Evolutionary conservation across 2,113 vertebrate genomes (phyloP), one percentile per base, ranked within the genome.

Genomic region (Siphamia tubifer): DNA sequence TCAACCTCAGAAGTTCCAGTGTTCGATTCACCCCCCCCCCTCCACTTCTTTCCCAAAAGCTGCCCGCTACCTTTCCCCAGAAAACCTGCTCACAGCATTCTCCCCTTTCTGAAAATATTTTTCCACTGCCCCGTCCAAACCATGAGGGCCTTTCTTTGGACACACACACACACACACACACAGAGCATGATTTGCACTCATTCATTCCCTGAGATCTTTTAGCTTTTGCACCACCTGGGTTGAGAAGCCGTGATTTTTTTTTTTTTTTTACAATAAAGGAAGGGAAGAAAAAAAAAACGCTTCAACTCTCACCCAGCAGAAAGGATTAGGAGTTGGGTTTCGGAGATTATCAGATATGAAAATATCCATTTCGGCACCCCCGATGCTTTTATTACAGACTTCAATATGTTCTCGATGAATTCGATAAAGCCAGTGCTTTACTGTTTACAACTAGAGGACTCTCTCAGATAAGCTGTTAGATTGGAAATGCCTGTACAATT

Each of bases 91-190:
- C 39, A 13, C 63, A 68, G 76, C 60, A 64, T 76, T 89, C 85
- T 89, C 81, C 75, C 63, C 62, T 74, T 81, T 77, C 69, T 52
- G 51, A 70, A 87, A 88, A 88, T 79, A 82, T 88, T 89, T 91
- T 92, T 92, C 89, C 90, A 87, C 79, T 79, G 66, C 74, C 61
- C 87, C 82, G 34, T 92, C 87, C 89, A 90, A 86, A 88, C 90
- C 84, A 51, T 84, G 82, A 84, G 87, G 77, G 77, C 87, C 88
- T 88, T 81, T 85, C 86, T 89, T 79, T 84, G 64, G 57, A 62
- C 56, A 54, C 44, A 64, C 56, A 55, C 31, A n/a, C 56, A 34
- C 23, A 40, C 57, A 35, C 38, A 36, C 49, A 39, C 43, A 51
- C 52, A 16, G 44, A 58, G 58, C 25, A 39, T 12, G 45, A 61